Evolutionary conservation across 2,888 invertebrate genomes (phyloP).

Genomic region (Drosophila cracens): DNA sequence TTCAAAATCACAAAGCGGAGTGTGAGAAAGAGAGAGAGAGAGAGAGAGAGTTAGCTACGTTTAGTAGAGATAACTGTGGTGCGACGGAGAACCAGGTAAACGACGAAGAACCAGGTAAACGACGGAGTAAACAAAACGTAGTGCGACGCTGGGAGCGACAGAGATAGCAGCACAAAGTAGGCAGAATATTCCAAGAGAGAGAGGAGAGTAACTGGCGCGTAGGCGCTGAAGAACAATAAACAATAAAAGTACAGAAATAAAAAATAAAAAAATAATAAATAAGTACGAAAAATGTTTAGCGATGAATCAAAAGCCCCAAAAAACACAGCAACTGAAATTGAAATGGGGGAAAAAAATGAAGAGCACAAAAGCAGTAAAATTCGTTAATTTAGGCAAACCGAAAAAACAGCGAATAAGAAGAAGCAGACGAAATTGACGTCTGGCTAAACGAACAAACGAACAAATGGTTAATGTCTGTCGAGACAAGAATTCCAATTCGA

Average conservation of each 20-base stretch:
- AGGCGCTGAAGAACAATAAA: constrained; percentile 62
- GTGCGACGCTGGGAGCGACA: constrained; percentile 18
- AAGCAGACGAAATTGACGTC: constrained; percentile 2
- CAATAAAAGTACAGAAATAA: constrained; percentile 28
- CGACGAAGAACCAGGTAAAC: constrained; percentile 19
- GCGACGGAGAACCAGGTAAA: constrained; percentile 10
- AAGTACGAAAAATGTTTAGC: constrained; percentile 35
- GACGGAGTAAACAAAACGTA: constrained; percentile 63
- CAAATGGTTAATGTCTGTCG: background rate
- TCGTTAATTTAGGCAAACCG: constrained; percentile 9
- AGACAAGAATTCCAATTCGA: constrained; percentile 19
- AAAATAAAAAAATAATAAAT: constrained; percentile 9
- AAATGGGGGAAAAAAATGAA: constrained; percentile 24
- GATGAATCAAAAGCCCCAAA: constrained; percentile 46
- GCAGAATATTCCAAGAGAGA: constrained; percentile 1
- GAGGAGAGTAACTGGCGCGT: constrained; percentile 50
- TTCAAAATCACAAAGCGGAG: background rate
- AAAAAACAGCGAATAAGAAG: background rate
- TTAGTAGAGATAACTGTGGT: background rate
- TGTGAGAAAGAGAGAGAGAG: constrained; percentile 10
- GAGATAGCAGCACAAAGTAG: constrained; percentile 14
- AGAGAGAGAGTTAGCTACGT: background rate
- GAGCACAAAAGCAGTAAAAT: constrained; percentile 9
- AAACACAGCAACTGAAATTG: constrained; percentile 30
- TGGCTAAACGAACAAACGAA: background rate